Evolutionary conservation across 1,140 invertebrate species (phyloP), one percentile per base, ranked within the genome.

Genomic region (Caerostris extrusa): DNA sequence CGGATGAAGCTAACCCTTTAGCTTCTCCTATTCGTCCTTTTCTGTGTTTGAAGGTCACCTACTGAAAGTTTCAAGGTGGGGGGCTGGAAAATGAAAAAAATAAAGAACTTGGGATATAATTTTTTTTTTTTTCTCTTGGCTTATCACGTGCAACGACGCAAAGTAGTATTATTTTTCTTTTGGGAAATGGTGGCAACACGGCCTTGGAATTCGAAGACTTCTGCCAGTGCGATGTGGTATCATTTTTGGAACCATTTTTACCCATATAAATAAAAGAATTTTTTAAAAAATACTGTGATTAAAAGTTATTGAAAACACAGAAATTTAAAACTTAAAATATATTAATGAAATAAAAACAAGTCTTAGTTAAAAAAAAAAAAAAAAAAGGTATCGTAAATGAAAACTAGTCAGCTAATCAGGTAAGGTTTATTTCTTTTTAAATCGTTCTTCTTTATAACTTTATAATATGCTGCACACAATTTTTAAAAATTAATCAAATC

Each of bases 121-220:
- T 83, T 91, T 91, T 91, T 91, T 91, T 91, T 91, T 92, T 86
- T 86, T 92, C 90, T 91, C 90, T 91, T 91, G 90, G 77, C 64
- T 92, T 92, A 92, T 56, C 91, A 86, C 91, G 91, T 92, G 91
- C 91, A 92, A 92, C 91, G 82, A 92, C 69, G 91, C 91, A 82
- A 71, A 92, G 91, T 86, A 61, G 81, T 82, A 86, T 92, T 92
- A 85, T 86, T 92, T 82, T 82, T 69, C 19, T 14, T 83, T 55
- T 34, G 7, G 53, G 60, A 34, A 81, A 91, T 77, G 71, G 10
- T 91, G 90, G 90, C 90, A 91, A 91, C 77, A n/a, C 90, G 90
- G n/a, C 90, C 90, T 91, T 91, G 90, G 53, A 64, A 88, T 17
- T 12, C 4, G 86, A 12, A 88, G 69, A 19, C 34, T 14, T 61